Evolutionary conservation across 2,888 invertebrate genomes (phyloP).

Genomic region (Lydus trimaculatus): DNA sequence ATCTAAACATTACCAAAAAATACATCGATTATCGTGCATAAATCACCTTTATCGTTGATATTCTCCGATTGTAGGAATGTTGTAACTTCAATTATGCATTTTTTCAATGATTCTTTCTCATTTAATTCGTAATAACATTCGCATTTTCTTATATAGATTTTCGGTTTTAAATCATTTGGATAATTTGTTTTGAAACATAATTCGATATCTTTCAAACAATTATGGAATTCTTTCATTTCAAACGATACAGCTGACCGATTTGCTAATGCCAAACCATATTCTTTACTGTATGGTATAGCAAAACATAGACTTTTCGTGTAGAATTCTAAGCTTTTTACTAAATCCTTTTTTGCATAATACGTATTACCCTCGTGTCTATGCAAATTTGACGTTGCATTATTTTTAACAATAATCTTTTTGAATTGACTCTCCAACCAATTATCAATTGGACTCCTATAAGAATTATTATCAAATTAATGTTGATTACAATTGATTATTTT

Average conservation of each 20-base stretch:
- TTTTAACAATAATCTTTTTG: slow-evolving; percentile 51
- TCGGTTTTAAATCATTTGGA: slow-evolving; percentile 68
- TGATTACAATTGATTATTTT: background rate
- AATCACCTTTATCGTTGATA: slow-evolving; percentile 45
- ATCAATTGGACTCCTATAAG: slow-evolving; percentile 51
- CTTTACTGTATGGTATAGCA: slow-evolving; percentile 65
- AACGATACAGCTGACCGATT: slow-evolving; percentile 74
- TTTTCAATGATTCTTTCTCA: slow-evolving; percentile 44
- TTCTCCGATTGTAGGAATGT: slow-evolving; percentile 41
- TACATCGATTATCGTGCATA: no score
- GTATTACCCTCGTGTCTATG: slow-evolving; percentile 66
- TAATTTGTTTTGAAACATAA: slow-evolving; percentile 69
- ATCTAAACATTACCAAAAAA: slow-evolving; percentile 7
- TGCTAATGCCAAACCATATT: slow-evolving; percentile 70
- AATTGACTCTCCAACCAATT: slow-evolving; percentile 55
- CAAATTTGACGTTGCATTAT: slow-evolving; percentile 49
- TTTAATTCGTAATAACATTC: slow-evolving; percentile 69
- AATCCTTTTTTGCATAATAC: slow-evolving; percentile 64
- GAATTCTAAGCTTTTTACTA: slow-evolving; percentile 64
- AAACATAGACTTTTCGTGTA: slow-evolving; percentile 71
- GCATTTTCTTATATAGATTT: slow-evolving; percentile 71
- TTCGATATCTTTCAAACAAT: slow-evolving; percentile 70
- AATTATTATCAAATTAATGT: background rate
- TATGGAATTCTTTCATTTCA: slow-evolving; percentile 67
- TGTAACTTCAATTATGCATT: slow-evolving; percentile 43